Conservation (phyloP, 2,888 invertebrate species). For the Meiosimyza platycephala region DNA sequence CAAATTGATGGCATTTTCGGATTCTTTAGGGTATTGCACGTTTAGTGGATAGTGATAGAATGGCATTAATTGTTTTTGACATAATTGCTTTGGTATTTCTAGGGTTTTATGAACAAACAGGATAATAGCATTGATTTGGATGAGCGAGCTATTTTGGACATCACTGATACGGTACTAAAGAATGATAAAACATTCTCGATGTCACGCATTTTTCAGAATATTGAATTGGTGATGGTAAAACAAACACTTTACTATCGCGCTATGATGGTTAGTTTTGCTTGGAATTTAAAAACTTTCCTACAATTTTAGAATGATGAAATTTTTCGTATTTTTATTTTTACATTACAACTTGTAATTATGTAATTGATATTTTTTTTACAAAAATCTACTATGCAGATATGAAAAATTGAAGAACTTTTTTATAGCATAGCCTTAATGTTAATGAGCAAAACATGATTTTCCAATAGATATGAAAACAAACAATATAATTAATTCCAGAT, state of each 20-base stretch:
- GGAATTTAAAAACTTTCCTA: not conserved
- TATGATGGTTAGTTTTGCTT: constrained; percentile 72
- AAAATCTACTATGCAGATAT: no score
- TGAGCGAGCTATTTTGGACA: constrained; percentile 72
- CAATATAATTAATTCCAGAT: no score
- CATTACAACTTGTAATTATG: no score
- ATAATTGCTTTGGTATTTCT: constrained; percentile 7
- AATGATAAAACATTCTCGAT: constrained; percentile 70
- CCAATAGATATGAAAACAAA: no score
- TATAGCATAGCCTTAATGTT: no score
- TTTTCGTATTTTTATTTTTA: no score
- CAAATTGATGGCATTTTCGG: constrained; percentile 76
- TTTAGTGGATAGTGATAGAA: not conserved
- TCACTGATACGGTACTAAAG: constrained; percentile 75
- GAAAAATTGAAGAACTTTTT: no score
- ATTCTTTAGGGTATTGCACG: constrained; percentile 71
- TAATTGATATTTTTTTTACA: no score
- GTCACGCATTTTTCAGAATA: constrained; percentile 72
- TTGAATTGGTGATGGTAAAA: constrained; percentile 73
- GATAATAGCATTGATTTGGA: constrained; percentile 65
- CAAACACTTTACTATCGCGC: constrained; percentile 76
- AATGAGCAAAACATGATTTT: no score
- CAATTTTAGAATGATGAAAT: no score
- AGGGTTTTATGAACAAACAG: constrained; percentile 50
- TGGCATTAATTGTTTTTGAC: not conserved